Base-by-base conservation (phyloP, 2,888 invertebrate species). In the Melanargia galathea region DNA sequence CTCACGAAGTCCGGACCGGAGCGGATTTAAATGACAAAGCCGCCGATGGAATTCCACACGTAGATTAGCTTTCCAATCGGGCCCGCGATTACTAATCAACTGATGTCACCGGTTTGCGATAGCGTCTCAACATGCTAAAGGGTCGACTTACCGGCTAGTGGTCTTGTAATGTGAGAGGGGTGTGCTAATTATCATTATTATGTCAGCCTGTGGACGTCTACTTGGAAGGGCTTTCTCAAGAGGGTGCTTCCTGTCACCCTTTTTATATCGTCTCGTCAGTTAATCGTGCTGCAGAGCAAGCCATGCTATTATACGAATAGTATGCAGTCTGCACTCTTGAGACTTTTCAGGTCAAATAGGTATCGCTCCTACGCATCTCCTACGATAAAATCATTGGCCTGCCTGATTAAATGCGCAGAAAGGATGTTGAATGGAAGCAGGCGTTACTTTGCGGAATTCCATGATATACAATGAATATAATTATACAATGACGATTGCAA, bases 41-140 rank as follows among this genome's bases (percentile, higher is more conserved):
- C n/a, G 59, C 65, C 62, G 57, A 48, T 35, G 62, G 54, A 30
- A 58, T 26, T 45, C 55, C 58, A 33, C 49, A 65, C 54, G 20
- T 55, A 60, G 65, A 65, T 65, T 59, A 49, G 62, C 59, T 43
- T 49, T 65, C 56, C 52, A 33, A n/a, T 30, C 49, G 49, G 48
- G 33, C 61, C 48, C 52, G 57, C 63, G 60, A 64, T 64, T 64
- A 57, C 64, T 61, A 64, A 61, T 64, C 57, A 57, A 64, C 60
- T 45, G 35, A 56, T 60, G 64, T 64, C 60, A 60, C 26, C 51
- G 55, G 55, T 48, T 60, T 49, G 57, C 35, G 51, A 57, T 60
- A 61, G 18, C 48, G 22, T 22, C 33, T 55, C 35, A 4, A 58
- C 20, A 18, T 11, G 16, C 20, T 13, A 33, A 22, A 33, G 33